Base-by-base conservation (phyloP, 2,797 vertebrate species). In the Bucorvus abyssinicus region DNA sequence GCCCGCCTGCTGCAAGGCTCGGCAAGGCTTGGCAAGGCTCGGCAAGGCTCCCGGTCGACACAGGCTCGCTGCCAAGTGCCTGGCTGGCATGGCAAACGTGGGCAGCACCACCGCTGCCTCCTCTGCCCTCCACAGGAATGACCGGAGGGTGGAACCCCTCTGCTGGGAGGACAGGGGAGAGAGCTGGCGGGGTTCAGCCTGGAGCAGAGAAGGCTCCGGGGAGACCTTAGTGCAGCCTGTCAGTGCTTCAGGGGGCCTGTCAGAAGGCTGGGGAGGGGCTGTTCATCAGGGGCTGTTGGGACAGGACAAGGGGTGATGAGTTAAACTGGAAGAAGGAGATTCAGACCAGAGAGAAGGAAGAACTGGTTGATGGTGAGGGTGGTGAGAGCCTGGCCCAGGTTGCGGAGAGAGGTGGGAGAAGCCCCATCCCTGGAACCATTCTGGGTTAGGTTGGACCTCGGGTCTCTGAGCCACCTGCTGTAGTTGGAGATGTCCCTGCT, bases 1-100 rank as follows among this genome's bases (percentile, higher is more conserved):
- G 7, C 87, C 57, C 0, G 1, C n/a, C 82, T 85, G 86, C 70
- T 2, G 2, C 0, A 2, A 23, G 60, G 70, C 71, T 84, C 44
- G 1, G 4, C 6, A 1, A 29, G 60, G 70, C 71, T 84, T 38
- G 1, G 4, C 6, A 1, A 29, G 36, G n/a, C 26, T 52, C 7
- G 0, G n/a, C 0, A 0, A 26, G 3, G 2, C 30, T 78, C 18
- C 3, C 0, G 4, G 32, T n/a, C 0, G 6, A n/a, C 73, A 60
- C 1, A 1, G 65, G 42, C 47, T 78, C 6, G 0, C 30, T 16
- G 4, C 55, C 4, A 47, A 55, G 34, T 0, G 2, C 61, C 9
- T 4, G 7, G 7, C 75, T 80, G 86, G 49, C 64, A 40, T 0
- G 1, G 55, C 0, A 12, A 34, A 32, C 1, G 2, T 0, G 1